A percentile compares a stretch with the other conserved stretches of the same genome.
Evolutionary conservation across 2,113 vertebrate species (phyloP).

Genomic region (Bubo bubo): DNA sequence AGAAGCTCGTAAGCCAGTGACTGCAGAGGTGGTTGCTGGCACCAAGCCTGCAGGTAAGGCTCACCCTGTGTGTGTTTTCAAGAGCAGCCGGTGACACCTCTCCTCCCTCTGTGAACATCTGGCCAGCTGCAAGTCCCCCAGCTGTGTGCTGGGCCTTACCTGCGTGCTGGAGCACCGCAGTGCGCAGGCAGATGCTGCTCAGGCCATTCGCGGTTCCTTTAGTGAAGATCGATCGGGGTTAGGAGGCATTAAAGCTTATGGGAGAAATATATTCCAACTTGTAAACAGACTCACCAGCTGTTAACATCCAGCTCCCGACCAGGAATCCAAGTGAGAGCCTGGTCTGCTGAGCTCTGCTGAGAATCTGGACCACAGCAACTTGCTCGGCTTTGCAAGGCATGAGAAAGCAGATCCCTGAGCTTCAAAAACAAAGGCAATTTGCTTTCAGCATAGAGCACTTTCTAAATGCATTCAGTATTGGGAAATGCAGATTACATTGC

Average conservation of each 20-base stretch:
- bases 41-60: background rate
- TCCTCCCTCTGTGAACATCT: background rate
- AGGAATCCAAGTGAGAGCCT: background rate
- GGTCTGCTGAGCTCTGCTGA: background rate
- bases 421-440: background rate
- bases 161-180: background rate
- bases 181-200: background rate
- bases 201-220: background rate
- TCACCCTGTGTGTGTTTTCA: background rate
- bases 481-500: background rate
- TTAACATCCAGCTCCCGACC: background rate
- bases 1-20: background rate
- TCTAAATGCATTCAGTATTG: background rate
- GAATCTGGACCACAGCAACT: background rate
- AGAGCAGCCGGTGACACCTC: background rate
- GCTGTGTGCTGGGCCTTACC: background rate
- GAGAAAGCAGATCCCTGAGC: background rate
- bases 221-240: rapidly evolving
- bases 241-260: background rate
- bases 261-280: rapidly evolving
- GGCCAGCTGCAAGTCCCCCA: background rate
- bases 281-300: background rate
- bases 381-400: background rate
- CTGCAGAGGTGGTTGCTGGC: background rate
- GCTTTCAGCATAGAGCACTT: background rate